Base-by-base conservation (phyloP, 2,888 invertebrate species). In the Cerastis leucographa region DNA sequence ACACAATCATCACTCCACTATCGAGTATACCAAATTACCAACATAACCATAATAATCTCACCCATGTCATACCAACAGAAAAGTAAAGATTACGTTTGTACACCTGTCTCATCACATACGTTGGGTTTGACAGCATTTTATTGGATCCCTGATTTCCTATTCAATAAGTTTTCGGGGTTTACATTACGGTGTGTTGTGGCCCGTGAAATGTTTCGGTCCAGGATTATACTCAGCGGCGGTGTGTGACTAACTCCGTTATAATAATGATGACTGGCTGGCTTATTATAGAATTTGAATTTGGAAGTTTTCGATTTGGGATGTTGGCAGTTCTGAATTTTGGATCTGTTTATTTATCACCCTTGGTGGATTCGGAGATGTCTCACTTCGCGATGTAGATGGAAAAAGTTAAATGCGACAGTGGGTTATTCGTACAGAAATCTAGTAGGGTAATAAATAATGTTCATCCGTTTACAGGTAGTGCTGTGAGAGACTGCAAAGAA, bases 101-200 rank as follows among this genome's bases (percentile, higher is more conserved):
- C 76, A 94, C 94, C 94, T 94, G 94, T 93, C 94, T 89, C 86
- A 78, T 88, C 90, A 88, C 88, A 90, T 85, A 89, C 90, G 91
- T 92, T 95, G 95, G 92, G 92, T 92, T 93, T 95, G 96, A 96
- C 96, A 95, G 88, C 94, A 93, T 94, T 95, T 95, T 95, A 95
- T 96, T 95, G 94, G 95, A 94, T 94, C 91, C 93, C 92, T 92
- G 91, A 92, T 93, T 93, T 92, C 93, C 95, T 92, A 94, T 95
- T 95, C 94, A 94, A 94, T 94, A 95, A 95, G 93, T 95, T 95
- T 87, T 92, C 85, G 92, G 66, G 93, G 91, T 91, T 92, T 93
- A 90, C 92, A 94, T 95, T 94, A 94, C 93, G 88, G 90, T 89
- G 94, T 90, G 90, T 89, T 91, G 92, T 94, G 94, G 89, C 84